Percentiles rank a stretch among this genome's conserved stretches.
These are phyloP conservation scores for Cynocephalus volans DNA, from an alignment of 2,113 vertebrate genomes.

Conservation along the genomic window DNA sequence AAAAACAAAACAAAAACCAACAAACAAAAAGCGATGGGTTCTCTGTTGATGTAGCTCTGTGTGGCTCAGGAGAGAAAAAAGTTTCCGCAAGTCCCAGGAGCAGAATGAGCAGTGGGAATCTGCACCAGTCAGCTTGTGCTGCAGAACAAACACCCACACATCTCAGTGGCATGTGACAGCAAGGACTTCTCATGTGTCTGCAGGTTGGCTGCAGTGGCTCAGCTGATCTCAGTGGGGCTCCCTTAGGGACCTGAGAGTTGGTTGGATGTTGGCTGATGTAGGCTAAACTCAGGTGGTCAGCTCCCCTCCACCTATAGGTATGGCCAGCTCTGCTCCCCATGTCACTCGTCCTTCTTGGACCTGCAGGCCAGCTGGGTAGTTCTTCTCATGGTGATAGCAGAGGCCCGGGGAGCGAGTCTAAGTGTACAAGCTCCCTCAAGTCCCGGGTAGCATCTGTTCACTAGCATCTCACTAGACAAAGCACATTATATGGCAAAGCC, in stretches of 20 bases:
- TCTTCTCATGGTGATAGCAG: background rate
- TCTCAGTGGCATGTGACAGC: accelerated
- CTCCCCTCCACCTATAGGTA: accelerated
- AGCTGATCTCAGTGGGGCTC: background rate
- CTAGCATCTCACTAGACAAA: background rate
- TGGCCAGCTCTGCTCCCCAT: background rate
- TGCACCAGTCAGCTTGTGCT: background rate
- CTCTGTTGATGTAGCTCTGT: background rate
- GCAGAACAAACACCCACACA: background rate
- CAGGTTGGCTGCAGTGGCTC: background rate
- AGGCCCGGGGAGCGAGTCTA: background rate
- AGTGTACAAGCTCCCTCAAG: too few species aligned
- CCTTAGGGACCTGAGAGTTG: background rate
- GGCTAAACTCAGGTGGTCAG: background rate
- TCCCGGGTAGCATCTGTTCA: background rate
- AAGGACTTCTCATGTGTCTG: background rate
- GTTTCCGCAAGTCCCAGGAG: background rate
- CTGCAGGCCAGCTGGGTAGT: background rate
- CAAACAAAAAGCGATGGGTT: background rate
- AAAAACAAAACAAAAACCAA: too few species aligned
- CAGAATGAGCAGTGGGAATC: background rate
- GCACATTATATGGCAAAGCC: background rate
- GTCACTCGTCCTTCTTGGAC: accelerated
- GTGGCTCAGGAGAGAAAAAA: background rate
- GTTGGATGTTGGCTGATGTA: background rate